phyloP scores from a whole-genome alignment of 2,888 invertebrate species.

The Choristoneura rosaceana region DNA sequence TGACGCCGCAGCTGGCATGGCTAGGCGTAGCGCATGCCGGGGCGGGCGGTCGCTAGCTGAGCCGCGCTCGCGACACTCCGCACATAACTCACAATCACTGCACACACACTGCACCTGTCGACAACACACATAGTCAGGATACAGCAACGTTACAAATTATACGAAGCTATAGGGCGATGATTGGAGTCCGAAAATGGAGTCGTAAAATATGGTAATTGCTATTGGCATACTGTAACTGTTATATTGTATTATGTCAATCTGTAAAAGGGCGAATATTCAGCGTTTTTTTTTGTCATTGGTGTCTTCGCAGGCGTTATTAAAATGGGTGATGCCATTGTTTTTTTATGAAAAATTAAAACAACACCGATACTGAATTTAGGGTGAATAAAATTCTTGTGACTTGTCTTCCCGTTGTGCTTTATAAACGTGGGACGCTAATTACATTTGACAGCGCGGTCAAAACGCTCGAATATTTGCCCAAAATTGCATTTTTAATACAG shows the following conservation, averaged over 20 bases:
- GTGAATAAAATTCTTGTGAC: no score
- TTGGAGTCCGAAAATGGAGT: background rate
- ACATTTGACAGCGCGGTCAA: no score
- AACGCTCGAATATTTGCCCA: no score
- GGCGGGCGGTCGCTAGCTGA: conserved; percentile 75
- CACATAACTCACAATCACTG: conserved; percentile 64
- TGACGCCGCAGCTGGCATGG: conserved; percentile 77
- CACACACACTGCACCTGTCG: conserved; percentile 46
- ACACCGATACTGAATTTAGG: no score
- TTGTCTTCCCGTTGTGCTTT: no score
- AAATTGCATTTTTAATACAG: background rate
- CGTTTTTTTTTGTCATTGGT: no score
- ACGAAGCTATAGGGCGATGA: background rate
- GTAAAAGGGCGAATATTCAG: no score
- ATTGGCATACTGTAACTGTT: background rate
- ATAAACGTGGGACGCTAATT: no score
- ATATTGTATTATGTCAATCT: no score
- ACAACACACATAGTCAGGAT: conserved; percentile 47
- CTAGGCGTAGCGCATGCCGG: conserved; percentile 79
- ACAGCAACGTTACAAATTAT: background rate
- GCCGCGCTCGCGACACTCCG: conserved; percentile 55
- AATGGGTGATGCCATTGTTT: no score
- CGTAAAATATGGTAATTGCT: background rate
- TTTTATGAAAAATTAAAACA: no score
- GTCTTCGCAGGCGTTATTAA: no score